Percentiles rank a stretch among this genome's conserved stretches.
These are phyloP conservation scores for Leucophora obtusa DNA, from an alignment of 2,888 invertebrate genomes.

Conservation along the genomic window DNA sequence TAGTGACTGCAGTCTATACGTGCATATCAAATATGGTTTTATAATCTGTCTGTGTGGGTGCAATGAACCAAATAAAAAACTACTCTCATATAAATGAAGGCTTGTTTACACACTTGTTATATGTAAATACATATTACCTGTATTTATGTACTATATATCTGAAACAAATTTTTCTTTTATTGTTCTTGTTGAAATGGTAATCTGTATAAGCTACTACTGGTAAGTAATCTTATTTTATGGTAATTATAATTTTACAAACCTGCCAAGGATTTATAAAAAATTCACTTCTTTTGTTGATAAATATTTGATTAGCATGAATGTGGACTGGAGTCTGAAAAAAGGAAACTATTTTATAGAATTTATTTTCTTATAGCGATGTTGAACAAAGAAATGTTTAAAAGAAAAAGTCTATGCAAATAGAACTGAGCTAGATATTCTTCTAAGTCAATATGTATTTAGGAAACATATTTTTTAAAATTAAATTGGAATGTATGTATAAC, in stretches of 20 bases:
- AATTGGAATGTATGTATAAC: too few relatives aligned
- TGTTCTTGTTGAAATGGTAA: slow-evolving; percentile 36
- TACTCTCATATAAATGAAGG: slow-evolving; percentile 23
- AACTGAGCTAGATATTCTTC: background rate
- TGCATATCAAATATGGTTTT: slow-evolving; percentile 57
- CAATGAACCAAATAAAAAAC: slow-evolving; percentile 64
- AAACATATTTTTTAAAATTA: too few relatives aligned
- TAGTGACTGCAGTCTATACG: slow-evolving; percentile 9
- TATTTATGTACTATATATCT: slow-evolving; percentile 45
- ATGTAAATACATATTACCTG: slow-evolving; percentile 55
- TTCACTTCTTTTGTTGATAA: background rate
- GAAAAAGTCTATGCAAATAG: background rate
- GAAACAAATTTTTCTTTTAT: slow-evolving; percentile 14
- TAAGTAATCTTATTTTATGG: slow-evolving; percentile 47
- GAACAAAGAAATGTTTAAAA: background rate
- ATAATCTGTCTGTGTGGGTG: slow-evolving; percentile 62
- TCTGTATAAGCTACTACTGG: slow-evolving; percentile 26
- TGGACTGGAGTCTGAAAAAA: background rate
- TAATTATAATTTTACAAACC: slow-evolving; percentile 50
- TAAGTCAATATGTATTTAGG: background rate
- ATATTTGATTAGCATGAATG: slow-evolving; percentile 34
- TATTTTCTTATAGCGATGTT: background rate
- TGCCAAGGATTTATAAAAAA: background rate
- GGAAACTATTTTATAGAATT: background rate
- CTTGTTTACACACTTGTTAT: slow-evolving; percentile 25